Base-by-base conservation (phyloP, 2,113 vertebrate species). In the Hydropotes inermis region DNA sequence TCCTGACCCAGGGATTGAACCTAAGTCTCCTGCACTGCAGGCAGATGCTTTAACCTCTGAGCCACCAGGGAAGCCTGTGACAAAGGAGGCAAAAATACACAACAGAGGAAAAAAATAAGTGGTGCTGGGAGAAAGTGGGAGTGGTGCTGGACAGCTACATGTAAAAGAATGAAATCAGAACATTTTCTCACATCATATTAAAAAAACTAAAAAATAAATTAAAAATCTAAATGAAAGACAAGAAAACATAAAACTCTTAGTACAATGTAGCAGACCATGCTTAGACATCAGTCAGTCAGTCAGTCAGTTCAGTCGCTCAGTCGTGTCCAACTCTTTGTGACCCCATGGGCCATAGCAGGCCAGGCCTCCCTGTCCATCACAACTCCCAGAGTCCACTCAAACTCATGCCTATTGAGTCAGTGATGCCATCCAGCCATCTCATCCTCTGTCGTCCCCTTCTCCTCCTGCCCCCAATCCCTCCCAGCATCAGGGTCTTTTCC, bases 261-360 rank as follows among this genome's bases (percentile, higher is more conserved):
- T 76, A 76, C 6, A 45, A 45, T 0, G 0, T 27, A 45, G 36
- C 36, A 39, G 67, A 39, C 4, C 67, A 74, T 11, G 9, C 67
- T 74, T 74, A 74, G 67, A 74, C n/a, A 12, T 39, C 10, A 74
- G 5, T 70, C n/a, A 70, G 47, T 50, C 12, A 50, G 47, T 47
- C 47, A 47, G 47, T 50, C 47, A 50, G 47, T 50, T 50, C 47
- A 50, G 47, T 50, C 47, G 12, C 47, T 50, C 47, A 50, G 47
- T 50, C 47, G 12, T 50, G 47, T 50, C 47, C 12, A 13, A 13
- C 12, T 50, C 47, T 50, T 50, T 50, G 12, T 12, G 12, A 50
- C 1, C 47, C 47, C 47, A 50, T 50, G 47, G 12, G 1, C 12
- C 2, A 2, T 12, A 50, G 47, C 47, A 13, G 1, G 47, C 47